Base-by-base conservation (phyloP, 1,140 invertebrate species). In the Papilio glaucus region DNA sequence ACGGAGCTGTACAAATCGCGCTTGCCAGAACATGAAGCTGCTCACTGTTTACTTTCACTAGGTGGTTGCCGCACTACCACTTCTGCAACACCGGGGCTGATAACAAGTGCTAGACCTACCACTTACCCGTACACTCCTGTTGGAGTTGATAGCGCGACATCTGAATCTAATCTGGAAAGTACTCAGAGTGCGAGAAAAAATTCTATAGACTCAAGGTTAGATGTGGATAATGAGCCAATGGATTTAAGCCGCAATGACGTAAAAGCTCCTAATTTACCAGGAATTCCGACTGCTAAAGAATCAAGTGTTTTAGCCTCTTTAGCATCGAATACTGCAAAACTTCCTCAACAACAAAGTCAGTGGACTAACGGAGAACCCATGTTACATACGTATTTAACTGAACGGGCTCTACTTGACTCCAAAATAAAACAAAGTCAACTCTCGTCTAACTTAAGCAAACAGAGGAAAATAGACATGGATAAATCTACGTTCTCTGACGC, bases 1-100 rank as follows among this genome's bases (percentile, higher is more conserved):
- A 94, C 94, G 2, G 94, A 95, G 79, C 92, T 94, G 26, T 94
- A 89, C 67, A 95, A 95, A 80, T 94, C 95, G 3, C 92, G 95
- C 15, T 85, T 95, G 62, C 94, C 96, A 75, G 97, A 98, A 86
- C 96, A 97, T 78, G 98, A 98, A 93, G 97, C 97, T 1, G 98
- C 97, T 0, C 95, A 96, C 73, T 97, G 98, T 85, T 90, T 99
- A 39, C 88, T 98, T 10, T 97, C 97, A 75, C 92, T 98, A 10
- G 96, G 90, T 67, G 84, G 89, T 70, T 84, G 85, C 69, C 80
- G 93, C 82, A 81, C 89, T 69, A 78, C 89, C n/a, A 87, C 91
- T 4, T 86, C 90, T 5, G 85, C 89, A 72, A 94, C 92, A 57
- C 94, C 93, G 0, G 94, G 94, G 1, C 83, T 95, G 2, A 79